Conservation (phyloP, 2,888 invertebrate genomes). For the Oxystoma pomonae region DNA sequence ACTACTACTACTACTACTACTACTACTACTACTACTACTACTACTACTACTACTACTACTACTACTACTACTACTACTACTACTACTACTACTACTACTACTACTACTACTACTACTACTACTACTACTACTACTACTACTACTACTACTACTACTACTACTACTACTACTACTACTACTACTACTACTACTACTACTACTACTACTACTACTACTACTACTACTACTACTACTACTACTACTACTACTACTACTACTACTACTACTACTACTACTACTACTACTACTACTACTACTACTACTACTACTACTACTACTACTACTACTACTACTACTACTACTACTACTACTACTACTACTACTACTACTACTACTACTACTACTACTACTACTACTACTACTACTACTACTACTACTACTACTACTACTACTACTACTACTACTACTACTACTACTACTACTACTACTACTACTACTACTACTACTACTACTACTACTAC, state of each 20-base stretch:
- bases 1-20: conserved; percentile 11
- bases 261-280: conserved; percentile 11
- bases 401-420: conserved; percentile 9
- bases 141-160: conserved; percentile 11
- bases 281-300: conserved; percentile 11
- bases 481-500: conserved; percentile 11
- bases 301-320: conserved; percentile 11
- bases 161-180: conserved; percentile 11
- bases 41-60: conserved; percentile 11
- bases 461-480: conserved; percentile 11
- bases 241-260: conserved; percentile 11
- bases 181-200: conserved; percentile 11
- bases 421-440: conserved; percentile 10
- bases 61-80: conserved; percentile 11
- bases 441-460: conserved; percentile 11
- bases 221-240: conserved; percentile 11
- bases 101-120: conserved; percentile 6
- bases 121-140: conserved; percentile 11
- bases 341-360: conserved; percentile 11
- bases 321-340: conserved; percentile 11
- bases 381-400: conserved; percentile 10
- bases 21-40: conserved; percentile 11
- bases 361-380: conserved; percentile 11
- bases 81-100: conserved; percentile 11
- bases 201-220: conserved; percentile 11